Conservation (phyloP, 2,113 vertebrate genomes). For the Chaetura pelagica region DNA sequence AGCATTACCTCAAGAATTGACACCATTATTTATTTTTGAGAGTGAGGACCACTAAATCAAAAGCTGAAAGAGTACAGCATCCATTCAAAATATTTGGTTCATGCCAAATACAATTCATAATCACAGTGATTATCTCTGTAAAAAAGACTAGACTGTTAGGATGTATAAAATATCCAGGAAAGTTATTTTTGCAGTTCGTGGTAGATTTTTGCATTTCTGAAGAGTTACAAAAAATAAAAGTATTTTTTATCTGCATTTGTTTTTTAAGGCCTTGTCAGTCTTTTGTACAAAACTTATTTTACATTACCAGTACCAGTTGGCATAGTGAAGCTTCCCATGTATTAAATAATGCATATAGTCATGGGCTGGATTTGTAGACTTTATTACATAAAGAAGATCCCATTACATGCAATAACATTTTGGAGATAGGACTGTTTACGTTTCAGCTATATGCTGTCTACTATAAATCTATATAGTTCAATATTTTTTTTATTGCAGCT, state of each 20-base stretch:
- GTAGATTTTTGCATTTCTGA: not conserved
- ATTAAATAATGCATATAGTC: not conserved
- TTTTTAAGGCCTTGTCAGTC: not conserved
- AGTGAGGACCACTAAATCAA: not conserved
- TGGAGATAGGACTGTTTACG: not conserved
- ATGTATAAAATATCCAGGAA: not conserved
- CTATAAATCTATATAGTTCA: not conserved
- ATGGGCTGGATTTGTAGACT: not conserved
- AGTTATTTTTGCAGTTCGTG: not conserved
- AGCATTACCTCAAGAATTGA: not conserved
- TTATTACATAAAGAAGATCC: not conserved
- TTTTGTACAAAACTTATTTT: not conserved
- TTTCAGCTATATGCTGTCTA: not conserved
- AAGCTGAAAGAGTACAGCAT: not conserved
- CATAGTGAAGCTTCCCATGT: not conserved
- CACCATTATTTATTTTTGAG: not conserved
- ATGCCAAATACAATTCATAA: not conserved
- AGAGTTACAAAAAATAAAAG: not conserved
- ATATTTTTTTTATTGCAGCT: not conserved
- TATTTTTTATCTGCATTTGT: not conserved
- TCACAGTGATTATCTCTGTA: not conserved
- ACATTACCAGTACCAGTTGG: not conserved
- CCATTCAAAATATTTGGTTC: not conserved
- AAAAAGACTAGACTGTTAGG: not conserved
- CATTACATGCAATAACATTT: not conserved